These are phyloP conservation scores for Lophius americanus DNA, from an alignment of 2,797 vertebrate genomes.

Conservation along the genomic window DNA sequence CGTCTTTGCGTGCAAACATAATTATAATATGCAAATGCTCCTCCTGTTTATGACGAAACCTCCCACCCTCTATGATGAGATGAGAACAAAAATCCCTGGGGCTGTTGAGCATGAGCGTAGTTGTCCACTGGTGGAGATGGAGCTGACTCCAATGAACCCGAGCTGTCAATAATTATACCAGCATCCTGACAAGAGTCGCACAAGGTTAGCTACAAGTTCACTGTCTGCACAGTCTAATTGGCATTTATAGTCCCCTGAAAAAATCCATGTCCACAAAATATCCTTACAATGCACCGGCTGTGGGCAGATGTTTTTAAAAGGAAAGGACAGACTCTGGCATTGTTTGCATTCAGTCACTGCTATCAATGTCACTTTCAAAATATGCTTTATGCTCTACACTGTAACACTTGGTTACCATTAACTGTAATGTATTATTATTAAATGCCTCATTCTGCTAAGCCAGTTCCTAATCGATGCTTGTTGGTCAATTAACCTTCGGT, in stretches of 20 bases:
- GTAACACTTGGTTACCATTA: background rate
- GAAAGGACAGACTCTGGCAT: slow-evolving; percentile 22
- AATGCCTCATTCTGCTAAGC: background rate
- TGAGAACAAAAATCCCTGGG: slow-evolving; percentile 63
- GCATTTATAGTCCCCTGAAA: slow-evolving; percentile 70
- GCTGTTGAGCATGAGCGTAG: slow-evolving; percentile 38
- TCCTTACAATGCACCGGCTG: slow-evolving; percentile 30
- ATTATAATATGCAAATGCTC: slow-evolving; percentile 78
- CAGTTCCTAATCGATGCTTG: too few species aligned
- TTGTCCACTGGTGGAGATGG: slow-evolving; percentile 43
- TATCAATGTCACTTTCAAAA: slow-evolving; percentile 56
- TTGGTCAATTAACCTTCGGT: background rate
- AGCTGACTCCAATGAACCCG: slow-evolving; percentile 67
- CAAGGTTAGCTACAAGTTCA: slow-evolving; percentile 64
- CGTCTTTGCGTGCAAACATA: slow-evolving; percentile 52
- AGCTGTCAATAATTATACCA: slow-evolving; percentile 80
- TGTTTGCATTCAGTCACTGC: slow-evolving; percentile 18
- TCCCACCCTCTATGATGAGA: slow-evolving; percentile 49
- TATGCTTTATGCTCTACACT: background rate
- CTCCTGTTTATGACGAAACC: slow-evolving; percentile 56
- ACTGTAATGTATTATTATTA: background rate
- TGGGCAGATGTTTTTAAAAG: slow-evolving; percentile 44
- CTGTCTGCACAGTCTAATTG: slow-evolving; percentile 69
- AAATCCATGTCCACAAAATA: slow-evolving; percentile 57
- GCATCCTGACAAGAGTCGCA: slow-evolving; percentile 66